Conservation (phyloP, 2,888 invertebrate genomes). For the Xanthia togata region DNA sequence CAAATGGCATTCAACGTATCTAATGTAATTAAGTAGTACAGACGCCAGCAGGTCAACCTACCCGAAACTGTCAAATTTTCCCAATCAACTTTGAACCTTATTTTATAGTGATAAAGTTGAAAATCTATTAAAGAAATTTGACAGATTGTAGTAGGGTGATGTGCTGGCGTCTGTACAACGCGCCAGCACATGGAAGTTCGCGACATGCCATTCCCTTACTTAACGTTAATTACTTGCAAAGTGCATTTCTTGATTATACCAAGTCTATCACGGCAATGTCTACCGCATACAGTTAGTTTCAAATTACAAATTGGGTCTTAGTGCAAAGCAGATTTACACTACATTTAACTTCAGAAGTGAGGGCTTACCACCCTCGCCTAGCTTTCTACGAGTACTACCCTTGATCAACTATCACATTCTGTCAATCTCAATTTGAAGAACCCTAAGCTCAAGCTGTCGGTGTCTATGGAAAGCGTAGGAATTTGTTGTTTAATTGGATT, state of each 20-base stretch:
- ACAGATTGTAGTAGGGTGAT: too few relatives aligned
- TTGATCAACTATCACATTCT: constrained; percentile 29
- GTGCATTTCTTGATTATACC: constrained; percentile 34
- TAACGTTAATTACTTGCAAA: constrained; percentile 43
- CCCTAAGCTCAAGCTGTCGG: not conserved
- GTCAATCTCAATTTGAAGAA: constrained; percentile 17
- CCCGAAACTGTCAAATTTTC: too few relatives aligned
- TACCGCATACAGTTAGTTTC: constrained; percentile 38
- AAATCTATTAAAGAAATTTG: too few relatives aligned
- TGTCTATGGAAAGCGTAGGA: not conserved
- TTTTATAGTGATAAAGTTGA: too few relatives aligned
- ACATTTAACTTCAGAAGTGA: constrained; percentile 23
- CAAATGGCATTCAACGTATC: not conserved
- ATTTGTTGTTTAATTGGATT: not conserved
- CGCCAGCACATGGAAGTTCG: constrained; percentile 8
- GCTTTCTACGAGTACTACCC: not conserved
- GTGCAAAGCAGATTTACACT: constrained; percentile 16
- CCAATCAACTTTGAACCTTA: too few relatives aligned
- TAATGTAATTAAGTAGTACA: not conserved
- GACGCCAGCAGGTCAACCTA: too few relatives aligned
- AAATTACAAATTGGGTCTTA: constrained; percentile 31
- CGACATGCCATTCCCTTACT: constrained; percentile 23
- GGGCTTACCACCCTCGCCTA: not conserved
- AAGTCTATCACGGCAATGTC: constrained; percentile 22
- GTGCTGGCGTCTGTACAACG: too few relatives aligned